Conservation (phyloP, 1,140 invertebrate species). For the Drosophila rufa region DNA sequence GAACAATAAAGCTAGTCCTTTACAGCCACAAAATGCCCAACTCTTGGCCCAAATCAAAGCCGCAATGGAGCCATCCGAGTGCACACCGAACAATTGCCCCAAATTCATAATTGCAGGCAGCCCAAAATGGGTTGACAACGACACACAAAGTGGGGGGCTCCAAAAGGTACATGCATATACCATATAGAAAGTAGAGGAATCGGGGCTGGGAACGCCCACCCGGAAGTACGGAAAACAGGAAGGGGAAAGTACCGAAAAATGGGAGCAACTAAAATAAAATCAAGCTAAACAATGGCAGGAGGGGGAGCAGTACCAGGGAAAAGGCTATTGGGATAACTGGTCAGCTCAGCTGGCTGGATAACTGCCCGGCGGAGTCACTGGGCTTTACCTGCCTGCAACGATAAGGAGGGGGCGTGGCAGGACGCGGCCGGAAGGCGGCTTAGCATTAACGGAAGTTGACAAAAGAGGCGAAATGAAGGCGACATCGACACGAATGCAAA, state of each 20-base stretch:
- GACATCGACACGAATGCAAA: constrained; percentile 63
- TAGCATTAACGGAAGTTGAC: constrained; percentile 61
- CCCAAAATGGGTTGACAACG: constrained; percentile 51
- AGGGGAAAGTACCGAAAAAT: constrained; percentile 44
- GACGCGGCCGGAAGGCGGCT: constrained; percentile 7
- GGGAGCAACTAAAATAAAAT: constrained; percentile 57
- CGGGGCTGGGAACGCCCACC: constrained; percentile 16
- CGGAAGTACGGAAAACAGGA: constrained; percentile 2
- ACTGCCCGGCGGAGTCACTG: constrained; percentile 40
- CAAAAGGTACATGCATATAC: constrained; percentile 10
- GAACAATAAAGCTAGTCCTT: constrained; percentile 8
- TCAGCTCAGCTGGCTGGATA: constrained; percentile 46
- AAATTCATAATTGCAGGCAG: constrained; percentile 74
- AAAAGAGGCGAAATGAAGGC: constrained; percentile 48
- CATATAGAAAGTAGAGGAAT: constrained; percentile 1
- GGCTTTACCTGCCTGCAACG: constrained; percentile 6
- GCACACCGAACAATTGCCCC: constrained; percentile 67
- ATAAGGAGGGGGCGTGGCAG: constrained; percentile 6
- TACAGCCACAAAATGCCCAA: constrained; percentile 3
- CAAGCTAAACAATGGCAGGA: constrained; percentile 54
- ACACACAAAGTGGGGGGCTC: constrained; percentile 8
- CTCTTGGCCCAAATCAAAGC: constrained; percentile 49
- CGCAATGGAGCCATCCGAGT: constrained; percentile 49
- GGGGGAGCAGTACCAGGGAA: not conserved
- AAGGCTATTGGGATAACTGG: constrained; percentile 43